Percentiles rank a stretch among this genome's conserved stretches.
Evolutionary conservation across 2,113 vertebrate species (phyloP).

Genomic region (Macrotus californicus): DNA sequence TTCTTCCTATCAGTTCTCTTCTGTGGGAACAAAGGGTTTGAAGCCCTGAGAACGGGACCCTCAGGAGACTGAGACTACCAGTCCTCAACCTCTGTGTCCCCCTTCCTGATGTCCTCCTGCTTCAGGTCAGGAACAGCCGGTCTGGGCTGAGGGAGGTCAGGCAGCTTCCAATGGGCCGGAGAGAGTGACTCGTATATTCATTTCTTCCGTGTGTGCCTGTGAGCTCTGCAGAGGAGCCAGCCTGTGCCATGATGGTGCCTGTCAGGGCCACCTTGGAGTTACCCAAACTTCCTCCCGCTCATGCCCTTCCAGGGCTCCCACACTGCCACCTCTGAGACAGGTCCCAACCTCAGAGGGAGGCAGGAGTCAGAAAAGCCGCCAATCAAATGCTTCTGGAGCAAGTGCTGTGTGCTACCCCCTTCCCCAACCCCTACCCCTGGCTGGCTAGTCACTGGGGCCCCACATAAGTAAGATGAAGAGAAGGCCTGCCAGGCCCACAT

Average conservation of each 20-base stretch:
- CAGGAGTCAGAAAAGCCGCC: not conserved
- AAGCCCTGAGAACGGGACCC: not conserved
- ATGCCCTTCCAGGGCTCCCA: not conserved
- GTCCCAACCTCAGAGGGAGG: not conserved
- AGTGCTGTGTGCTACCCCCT: not conserved
- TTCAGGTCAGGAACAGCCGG: not conserved
- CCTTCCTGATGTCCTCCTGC: not conserved
- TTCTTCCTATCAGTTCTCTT: not conserved
- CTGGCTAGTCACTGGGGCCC: conserved; percentile 43
- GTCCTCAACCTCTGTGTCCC: not conserved
- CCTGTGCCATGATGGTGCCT: not conserved
- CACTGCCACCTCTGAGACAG: not conserved
- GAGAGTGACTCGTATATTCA: not conserved
- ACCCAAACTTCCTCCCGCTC: not conserved
- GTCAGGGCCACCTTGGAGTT: not conserved
- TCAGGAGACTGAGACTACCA: not conserved
- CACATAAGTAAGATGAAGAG: not conserved
- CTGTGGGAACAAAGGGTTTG: conserved; percentile 24
- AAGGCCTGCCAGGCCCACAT: not conserved
- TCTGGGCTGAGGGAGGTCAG: not conserved
- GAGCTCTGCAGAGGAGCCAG: not conserved
- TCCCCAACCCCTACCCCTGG: not conserved
- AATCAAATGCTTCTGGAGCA: conserved; percentile 24
- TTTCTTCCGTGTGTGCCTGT: not conserved
- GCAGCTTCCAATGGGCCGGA: not conserved